Evolutionary conservation across 1,140 invertebrate genomes (phyloP).

Genomic region (Philopotamus ludificatus): DNA sequence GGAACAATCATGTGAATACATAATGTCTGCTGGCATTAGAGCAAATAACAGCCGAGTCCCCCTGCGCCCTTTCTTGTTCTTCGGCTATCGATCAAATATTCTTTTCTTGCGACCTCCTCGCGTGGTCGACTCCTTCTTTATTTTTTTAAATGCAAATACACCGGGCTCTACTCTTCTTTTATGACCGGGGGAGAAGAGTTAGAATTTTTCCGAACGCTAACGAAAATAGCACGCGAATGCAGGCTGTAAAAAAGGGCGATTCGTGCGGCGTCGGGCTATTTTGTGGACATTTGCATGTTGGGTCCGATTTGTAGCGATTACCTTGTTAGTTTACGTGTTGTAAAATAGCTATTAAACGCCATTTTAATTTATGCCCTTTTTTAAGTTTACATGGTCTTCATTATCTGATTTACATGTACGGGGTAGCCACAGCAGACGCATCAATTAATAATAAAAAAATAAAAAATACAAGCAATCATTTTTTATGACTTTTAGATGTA

Average conservation of each 20-base stretch:
- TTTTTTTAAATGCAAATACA: not conserved
- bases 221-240: conserved; percentile 38
- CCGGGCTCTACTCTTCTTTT: not conserved
- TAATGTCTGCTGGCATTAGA: conserved; percentile 42
- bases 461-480: no score
- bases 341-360: conserved; percentile 20
- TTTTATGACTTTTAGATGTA: no score
- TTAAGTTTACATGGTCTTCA: no score
- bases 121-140: conserved; percentile 23
- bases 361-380: no score
- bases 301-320: conserved; percentile 29
- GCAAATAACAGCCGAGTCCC: conserved; percentile 38
- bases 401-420: no score
- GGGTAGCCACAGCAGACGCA: no score
- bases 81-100: conserved; percentile 40
- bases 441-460: no score
- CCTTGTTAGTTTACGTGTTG: conserved; percentile 15
- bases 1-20: conserved; percentile 43
- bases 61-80: conserved; percentile 31
- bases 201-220: no score
- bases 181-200: conserved; percentile 17
- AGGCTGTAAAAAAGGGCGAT: conserved; percentile 21
- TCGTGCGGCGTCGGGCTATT: conserved; percentile 8
- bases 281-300: conserved; percentile 24
- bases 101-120: conserved; percentile 36